A percentile compares a stretch with the other conserved stretches of the same genome.
Evolutionary conservation across 2,888 invertebrate species (phyloP).

Genomic region (Lampropteryx suffumata): DNA sequence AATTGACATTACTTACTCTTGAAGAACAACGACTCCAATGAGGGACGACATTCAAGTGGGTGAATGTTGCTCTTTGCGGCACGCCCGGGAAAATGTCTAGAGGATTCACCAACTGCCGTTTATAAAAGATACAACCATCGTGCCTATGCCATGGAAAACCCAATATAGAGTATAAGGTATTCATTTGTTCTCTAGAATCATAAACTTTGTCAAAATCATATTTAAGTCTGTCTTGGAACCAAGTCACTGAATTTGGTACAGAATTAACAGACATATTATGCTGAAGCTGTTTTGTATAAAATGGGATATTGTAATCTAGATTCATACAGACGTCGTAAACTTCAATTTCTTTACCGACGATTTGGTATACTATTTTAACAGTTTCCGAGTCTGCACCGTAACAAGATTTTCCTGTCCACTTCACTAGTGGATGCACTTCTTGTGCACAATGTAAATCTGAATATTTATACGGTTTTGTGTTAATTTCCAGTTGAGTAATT

Average conservation of each 20-base stretch:
- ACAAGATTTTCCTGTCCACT: conserved; percentile 37
- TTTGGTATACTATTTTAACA: conserved; percentile 43
- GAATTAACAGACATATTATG: conserved; percentile 31
- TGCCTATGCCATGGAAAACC: conserved; percentile 25
- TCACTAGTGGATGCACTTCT: conserved; percentile 33
- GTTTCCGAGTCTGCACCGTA: conserved; percentile 36
- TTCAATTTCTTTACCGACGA: conserved; percentile 27
- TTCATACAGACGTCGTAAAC: conserved; percentile 55
- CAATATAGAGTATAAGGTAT: conserved; percentile 22
- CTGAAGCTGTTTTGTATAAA: conserved; percentile 44
- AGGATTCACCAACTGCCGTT: conserved; percentile 52
- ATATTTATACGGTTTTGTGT: conserved; percentile 37
- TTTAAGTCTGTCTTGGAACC: conserved; percentile 37
- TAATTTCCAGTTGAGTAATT: conserved; percentile 37
- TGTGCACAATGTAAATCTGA: conserved; percentile 47
- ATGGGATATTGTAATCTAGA: conserved; percentile 37
- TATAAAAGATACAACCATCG: conserved; percentile 51
- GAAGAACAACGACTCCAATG: conserved; percentile 58
- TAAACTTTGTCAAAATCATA: conserved; percentile 46
- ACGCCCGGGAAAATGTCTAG: conserved; percentile 53
- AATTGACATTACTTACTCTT: conserved; percentile 37
- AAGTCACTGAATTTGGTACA: conserved; percentile 25
- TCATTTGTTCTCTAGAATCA: conserved; percentile 41
- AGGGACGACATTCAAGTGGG: conserved; percentile 54
- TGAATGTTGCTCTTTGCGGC: conserved; percentile 46